Base-by-base conservation (phyloP, 2,797 vertebrate species). In the Pipistrellus kuhlii region DNA sequence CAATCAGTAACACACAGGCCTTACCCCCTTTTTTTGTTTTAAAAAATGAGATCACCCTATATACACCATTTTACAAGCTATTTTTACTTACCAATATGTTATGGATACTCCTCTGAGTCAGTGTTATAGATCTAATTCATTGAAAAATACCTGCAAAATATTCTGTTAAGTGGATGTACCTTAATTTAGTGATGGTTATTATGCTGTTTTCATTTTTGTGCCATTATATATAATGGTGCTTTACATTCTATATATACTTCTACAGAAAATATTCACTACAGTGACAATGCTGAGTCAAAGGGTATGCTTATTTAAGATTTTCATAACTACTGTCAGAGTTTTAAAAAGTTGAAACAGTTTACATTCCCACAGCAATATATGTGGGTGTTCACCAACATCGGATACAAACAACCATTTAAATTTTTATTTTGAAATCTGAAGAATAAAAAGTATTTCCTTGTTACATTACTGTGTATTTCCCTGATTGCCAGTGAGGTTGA, bases 41-140 rank as follows among this genome's bases (percentile, higher is more conserved):
- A n/a, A 64, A 64, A 64, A 64, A 69, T 41, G 55, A 88, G 25
- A 87, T 14, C 68, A 71, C 8, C 55, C 25, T 57, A 81, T 53
- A 84, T 10, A 81, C 15, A 72, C 80, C 71, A 90, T 88, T 93
- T 6, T 94, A 57, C 8, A 88, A 78, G 6, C 17, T 59, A 88
- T 35, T 94, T 94, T 93, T 80, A 84, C 30, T 73, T 96, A 62
- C 18, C 27, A 73, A 30, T 76, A 77, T 62, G 4, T 77, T 27
- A 59, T 10, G 51, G 46, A 76, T 13, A 44, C 73, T 85, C 32
- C 11, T 91, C 68, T n/a, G 20, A 46, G 57, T 85, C 30, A 88
- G 35, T 48, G 48, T 9, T 51, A 3, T 53, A 68, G 32, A 48
- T 53, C 17, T 81, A 80, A 83, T 75, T 6, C 25, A 38, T 88